Evolutionary conservation across 2,797 vertebrate species (phyloP), one percentile per base, ranked within the genome.

Genomic region (Arnoldichthys spilopterus): DNA sequence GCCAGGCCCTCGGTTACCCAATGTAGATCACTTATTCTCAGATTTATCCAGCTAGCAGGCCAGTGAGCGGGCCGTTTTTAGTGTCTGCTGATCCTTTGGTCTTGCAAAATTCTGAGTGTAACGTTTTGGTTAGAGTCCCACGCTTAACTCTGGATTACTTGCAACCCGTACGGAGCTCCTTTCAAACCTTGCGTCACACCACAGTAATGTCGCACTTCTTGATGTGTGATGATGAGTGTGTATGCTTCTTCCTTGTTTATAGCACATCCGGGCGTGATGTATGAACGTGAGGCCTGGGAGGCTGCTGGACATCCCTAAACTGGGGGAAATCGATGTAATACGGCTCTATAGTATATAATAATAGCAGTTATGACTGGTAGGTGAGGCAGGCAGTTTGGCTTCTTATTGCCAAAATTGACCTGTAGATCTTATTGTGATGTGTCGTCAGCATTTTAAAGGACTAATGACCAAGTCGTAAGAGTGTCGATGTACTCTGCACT

Each of bases 171-270:
- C n/a, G n/a, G n/a, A n/a, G n/a, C n/a, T n/a, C n/a, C n/a, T n/a
- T n/a, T 71, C 64, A 34, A n/a, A 61, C 49, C 18, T 8, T 68
- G 58, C 18, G 43, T 24, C 24, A 81, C 16, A 45, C 20, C 15
- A 12, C 22, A 11, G 12, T 11, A 24, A 4, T 3, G 18, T 28
- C 28, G 3, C 6, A 13, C 69, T 53, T 40, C 34, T 62, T 3
- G 20, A 72, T 7, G 9, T 24, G 45, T 68, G 67, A 43, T 58
- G 64, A 40, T 3, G 11, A 69, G 18, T 62, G 54, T 34, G 69
- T 69, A 70, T 58, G 64, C 28, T 34, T 32, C 12, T 18, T 43
- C 58, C 20, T 32, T 69, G 74, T 83, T 83, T 74, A 58, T 74
- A 64, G 34, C 58, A 67, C 37, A 45, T 45, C 2, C 24, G 34